These are phyloP conservation scores for Limosa lapponica DNA, from an alignment of 2,797 vertebrate species.

Conservation along the genomic window DNA sequence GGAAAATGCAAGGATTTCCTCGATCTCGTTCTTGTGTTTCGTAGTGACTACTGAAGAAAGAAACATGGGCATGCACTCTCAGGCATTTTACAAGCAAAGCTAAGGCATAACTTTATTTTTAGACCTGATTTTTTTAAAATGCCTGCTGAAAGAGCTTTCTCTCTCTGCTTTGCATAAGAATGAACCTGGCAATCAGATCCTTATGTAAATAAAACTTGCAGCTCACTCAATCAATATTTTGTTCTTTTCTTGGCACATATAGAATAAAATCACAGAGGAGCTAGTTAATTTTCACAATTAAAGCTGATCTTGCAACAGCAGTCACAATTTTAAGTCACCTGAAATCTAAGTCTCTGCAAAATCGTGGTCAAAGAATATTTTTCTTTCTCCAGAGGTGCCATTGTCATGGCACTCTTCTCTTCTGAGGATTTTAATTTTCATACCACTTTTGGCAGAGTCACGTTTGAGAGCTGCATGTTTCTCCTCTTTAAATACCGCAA, in stretches of 20 bases:
- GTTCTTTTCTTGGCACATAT: not conserved
- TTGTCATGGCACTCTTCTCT: not conserved
- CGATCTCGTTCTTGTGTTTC: not conserved
- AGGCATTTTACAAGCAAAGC: not conserved
- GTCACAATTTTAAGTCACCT: not conserved
- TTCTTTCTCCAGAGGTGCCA: not conserved
- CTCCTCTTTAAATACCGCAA: not conserved
- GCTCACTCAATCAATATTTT: conserved; percentile 43
- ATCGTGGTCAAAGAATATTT: not conserved
- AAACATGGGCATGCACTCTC: not conserved
- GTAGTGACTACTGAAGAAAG: not conserved
- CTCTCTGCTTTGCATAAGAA: conserved; percentile 41
- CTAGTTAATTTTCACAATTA: not conserved
- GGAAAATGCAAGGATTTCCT: not conserved
- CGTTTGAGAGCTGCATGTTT: not conserved
- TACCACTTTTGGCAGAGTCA: not conserved
- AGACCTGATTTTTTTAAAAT: conserved; percentile 13
- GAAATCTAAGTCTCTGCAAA: not conserved
- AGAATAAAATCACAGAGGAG: conserved; percentile 17
- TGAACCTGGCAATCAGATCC: conserved; percentile 59
- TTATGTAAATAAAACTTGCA: conserved; percentile 46
- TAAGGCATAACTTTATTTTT: conserved; percentile 23
- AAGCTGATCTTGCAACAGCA: conserved; percentile 14
- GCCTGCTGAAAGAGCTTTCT: conserved; percentile 22
- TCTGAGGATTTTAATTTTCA: not conserved